Base-by-base conservation (phyloP, 1,140 invertebrate species). In the Melanaphis sacchari region DNA sequence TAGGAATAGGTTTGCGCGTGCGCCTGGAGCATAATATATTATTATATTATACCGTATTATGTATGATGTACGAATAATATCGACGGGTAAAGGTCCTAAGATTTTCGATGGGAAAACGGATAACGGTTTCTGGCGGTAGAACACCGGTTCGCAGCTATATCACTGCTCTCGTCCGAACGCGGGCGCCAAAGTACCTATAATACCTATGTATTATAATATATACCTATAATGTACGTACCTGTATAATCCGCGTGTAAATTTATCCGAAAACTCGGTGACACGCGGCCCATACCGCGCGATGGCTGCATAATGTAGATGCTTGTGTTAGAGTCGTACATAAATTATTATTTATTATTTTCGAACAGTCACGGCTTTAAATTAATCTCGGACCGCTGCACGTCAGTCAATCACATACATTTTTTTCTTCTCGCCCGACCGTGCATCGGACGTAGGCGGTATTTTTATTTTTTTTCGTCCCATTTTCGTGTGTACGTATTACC, bases 341-440 rank as follows among this genome's bases (percentile, higher is more conserved):
- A 76, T 76, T 76, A 66, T 59, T 59, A 59, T 31, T 31, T 76
- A 76, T 76, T 76, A 76, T 76, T 76, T 92, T 93, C 91, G 91
- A 66, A 93, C 41, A 93, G 91, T 93, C 91, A 93, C 91, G 46
- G 81, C 24, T 52, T 93, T 93, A 93, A 93, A 93, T 93, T 93
- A 52, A 93, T 93, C 40, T 91, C 90, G 26, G 41, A 24, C 87
- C 87, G 84, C 49, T 24, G 89, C 38, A 66, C 91, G 91, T 93
- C 91, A 93, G 91, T 93, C 91, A 93, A 93, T 93, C 91, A 54
- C 36, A 24, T 40, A 38, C 8, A 49, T 3, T 90, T 38, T 90
- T 59, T 90, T n/a, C 54, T 90, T 59, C 31, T 41, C 21, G 1
- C 41, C n/a, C 21, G n/a, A 36, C 31, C 31, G 59, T 76, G 15